These are phyloP conservation scores for Orchestes rusci DNA, from an alignment of 2,888 invertebrate genomes.

Conservation along the genomic window DNA sequence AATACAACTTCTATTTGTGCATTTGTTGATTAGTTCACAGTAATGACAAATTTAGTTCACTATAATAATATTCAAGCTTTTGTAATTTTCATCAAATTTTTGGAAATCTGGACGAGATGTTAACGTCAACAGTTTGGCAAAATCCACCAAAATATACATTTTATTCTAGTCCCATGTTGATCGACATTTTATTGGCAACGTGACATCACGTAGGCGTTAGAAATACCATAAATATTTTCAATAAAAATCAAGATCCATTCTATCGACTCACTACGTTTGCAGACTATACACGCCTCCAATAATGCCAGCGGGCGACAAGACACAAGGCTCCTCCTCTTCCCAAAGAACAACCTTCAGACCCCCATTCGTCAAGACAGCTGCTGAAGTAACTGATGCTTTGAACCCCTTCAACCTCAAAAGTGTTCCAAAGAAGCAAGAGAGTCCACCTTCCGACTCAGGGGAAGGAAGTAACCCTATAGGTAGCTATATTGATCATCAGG, in stretches of 20 bases:
- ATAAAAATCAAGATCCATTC: neutral
- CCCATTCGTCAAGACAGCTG: conserved; percentile 66
- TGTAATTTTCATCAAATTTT: too few species aligned
- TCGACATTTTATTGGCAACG: conserved; percentile 8
- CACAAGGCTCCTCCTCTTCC: conserved; percentile 42
- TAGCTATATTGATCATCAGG: too few species aligned
- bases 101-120: too few species aligned
- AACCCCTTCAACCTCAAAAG: conserved; percentile 30
- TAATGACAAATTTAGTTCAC: too few species aligned
- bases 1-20: too few species aligned
- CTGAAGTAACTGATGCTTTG: conserved; percentile 33
- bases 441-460: conserved; percentile 23
- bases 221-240: too few species aligned
- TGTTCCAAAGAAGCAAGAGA: conserved; percentile 29
- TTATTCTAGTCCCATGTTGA: too few species aligned
- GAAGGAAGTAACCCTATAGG: conserved; percentile 22
- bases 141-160: too few species aligned
- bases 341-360: conserved; percentile 64
- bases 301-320: conserved; percentile 50
- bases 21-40: too few species aligned
- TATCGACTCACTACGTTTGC: neutral
- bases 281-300: neutral
- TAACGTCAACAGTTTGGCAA: conserved; percentile 3
- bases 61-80: too few species aligned
- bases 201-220: neutral